phyloP scores from a whole-genome alignment of 1,140 invertebrate genomes.

The Globodera ellingtonae region DNA sequence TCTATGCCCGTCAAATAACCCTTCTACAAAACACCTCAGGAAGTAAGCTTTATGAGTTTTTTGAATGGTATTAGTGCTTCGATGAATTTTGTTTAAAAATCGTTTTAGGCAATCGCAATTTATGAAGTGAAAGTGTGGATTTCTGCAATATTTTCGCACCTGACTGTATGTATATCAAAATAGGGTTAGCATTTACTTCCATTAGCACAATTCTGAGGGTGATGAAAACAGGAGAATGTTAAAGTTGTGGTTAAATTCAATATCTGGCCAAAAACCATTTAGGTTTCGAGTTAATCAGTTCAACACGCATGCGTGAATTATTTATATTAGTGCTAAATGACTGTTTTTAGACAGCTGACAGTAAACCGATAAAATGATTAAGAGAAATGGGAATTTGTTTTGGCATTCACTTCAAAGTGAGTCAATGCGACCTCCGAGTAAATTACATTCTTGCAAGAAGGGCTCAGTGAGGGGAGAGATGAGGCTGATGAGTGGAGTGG shows the following conservation, averaged over 20 bases:
- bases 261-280: slow-evolving; percentile 52
- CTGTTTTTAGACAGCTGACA: background rate
- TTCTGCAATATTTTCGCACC: too few relatives aligned
- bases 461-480: background rate
- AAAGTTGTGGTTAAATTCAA: slow-evolving; percentile 50
- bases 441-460: background rate
- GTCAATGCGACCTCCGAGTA: slow-evolving; percentile 1
- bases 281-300: background rate
- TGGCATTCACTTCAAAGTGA: slow-evolving; percentile 5
- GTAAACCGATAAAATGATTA: background rate
- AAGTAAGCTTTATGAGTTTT: too few relatives aligned
- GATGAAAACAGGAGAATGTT: slow-evolving; percentile 42
- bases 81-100: too few relatives aligned
- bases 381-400: background rate
- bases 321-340: background rate
- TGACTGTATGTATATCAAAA: too few relatives aligned
- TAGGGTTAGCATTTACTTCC: slow-evolving; percentile 42
- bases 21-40: too few relatives aligned
- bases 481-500: background rate
- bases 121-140: too few relatives aligned
- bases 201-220: slow-evolving; percentile 45
- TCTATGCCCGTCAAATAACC: too few relatives aligned
- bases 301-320: background rate
- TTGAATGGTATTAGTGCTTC: too few relatives aligned
- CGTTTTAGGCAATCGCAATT: too few relatives aligned